These are phyloP conservation scores for Aphaenogaster floridana DNA, from an alignment of 1,140 invertebrate genomes.

Conservation along the genomic window DNA sequence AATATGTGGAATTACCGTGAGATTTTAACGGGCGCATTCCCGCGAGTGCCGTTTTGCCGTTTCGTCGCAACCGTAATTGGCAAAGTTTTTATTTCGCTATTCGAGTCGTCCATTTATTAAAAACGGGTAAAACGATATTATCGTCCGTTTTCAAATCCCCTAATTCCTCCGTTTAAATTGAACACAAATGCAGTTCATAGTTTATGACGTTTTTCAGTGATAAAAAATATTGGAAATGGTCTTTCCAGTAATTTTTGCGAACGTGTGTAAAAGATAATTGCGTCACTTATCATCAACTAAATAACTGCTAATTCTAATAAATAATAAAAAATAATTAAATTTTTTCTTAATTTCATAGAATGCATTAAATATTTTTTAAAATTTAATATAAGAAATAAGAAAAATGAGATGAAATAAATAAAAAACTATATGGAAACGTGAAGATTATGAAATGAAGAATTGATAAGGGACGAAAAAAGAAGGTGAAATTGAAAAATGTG, in stretches of 20 bases:
- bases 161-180: constrained; percentile 27
- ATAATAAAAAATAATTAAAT: not conserved
- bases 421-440: not conserved
- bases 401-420: not conserved
- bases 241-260: not conserved
- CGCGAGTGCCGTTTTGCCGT: constrained; percentile 9
- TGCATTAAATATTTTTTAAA: not conserved
- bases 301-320: constrained; percentile 4
- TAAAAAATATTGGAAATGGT: not conserved
- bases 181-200: not conserved
- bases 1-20: constrained; percentile 20
- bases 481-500: constrained; percentile 31
- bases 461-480: not conserved
- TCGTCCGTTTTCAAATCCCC: constrained; percentile 6
- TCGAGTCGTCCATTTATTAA: constrained; percentile 27
- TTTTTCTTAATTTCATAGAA: not conserved
- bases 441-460: constrained; percentile 16
- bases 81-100: constrained; percentile 42
- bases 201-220: not conserved
- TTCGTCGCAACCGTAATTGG: constrained; percentile 28
- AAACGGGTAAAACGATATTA: constrained; percentile 1
- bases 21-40: constrained; percentile 8
- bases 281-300: not conserved
- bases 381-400: not conserved
- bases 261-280: not conserved